Percentiles rank a stretch among this genome's conserved stretches.
Conservation (phyloP, 2,797 vertebrate species). For the Otus scops region DNA sequence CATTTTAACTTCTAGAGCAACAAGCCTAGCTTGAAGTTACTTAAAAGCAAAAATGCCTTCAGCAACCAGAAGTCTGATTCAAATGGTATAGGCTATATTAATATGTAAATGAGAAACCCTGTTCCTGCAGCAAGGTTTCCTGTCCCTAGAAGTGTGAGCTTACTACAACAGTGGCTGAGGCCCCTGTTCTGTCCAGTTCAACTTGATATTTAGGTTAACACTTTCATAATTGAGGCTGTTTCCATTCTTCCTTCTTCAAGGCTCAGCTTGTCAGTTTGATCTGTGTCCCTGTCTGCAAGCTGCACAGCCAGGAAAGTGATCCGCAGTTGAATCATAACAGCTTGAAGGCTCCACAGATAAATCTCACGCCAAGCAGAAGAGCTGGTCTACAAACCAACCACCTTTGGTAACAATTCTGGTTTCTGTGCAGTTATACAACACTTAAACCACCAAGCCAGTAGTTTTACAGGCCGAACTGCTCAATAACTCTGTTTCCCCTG, state of each 20-base stretch:
- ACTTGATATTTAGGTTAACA: neutral
- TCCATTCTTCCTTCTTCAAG: neutral
- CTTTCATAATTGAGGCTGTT: neutral
- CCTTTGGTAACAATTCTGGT: neutral
- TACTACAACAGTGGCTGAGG: neutral
- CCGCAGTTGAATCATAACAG: slow-evolving; percentile 22
- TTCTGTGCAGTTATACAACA: slow-evolving; percentile 44
- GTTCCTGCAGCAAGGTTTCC: slow-evolving; percentile 30
- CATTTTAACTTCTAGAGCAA: slow-evolving; percentile 49
- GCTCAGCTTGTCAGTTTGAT: neutral
- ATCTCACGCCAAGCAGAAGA: slow-evolving; percentile 22
- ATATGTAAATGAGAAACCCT: neutral
- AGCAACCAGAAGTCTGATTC: slow-evolving; percentile 39
- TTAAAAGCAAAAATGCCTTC: slow-evolving; percentile 53
- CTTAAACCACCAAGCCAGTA: neutral
- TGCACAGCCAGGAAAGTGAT: neutral
- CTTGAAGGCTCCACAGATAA: slow-evolving; percentile 45
- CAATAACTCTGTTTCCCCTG: neutral
- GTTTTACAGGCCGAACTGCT: slow-evolving; percentile 7
- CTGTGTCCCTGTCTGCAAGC: neutral
- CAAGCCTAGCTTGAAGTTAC: slow-evolving; percentile 65
- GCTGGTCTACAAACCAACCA: slow-evolving; percentile 54
- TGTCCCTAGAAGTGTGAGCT: neutral
- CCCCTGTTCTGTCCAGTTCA: neutral
- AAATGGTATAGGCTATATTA: slow-evolving; percentile 21